Base-by-base conservation (phyloP, 1,140 invertebrate genomes). In the Brachionus rubens region DNA sequence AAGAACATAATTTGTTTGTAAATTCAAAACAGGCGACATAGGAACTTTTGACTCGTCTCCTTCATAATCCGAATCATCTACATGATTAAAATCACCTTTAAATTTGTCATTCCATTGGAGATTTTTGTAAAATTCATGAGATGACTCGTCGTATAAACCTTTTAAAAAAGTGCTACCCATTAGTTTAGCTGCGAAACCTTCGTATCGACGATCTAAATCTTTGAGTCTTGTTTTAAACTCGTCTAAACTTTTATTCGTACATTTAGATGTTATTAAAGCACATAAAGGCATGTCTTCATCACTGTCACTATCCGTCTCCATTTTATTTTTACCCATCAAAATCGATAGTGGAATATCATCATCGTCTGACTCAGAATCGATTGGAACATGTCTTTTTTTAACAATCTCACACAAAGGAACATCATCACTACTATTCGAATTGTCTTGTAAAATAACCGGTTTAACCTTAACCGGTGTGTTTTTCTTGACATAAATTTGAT, bases 151-250 rank as follows among this genome's bases (percentile, higher is more conserved):
- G 24, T 65, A 24, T 14, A 65, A 43, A 43, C 59, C 59, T 43
- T 43, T 43, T 7, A 65, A 65, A 65, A 65, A 65, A n/a, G n/a
- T n/a, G n/a, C n/a, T 24, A 46, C 10, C 19, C 59, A 65, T 26
- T 5, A 43, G 43, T 65, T 43, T n/a, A n/a, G 19, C 43, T 24
- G 12, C 33, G 36, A n/a, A 59, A n/a, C 19, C 36, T 59, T 36
- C 36, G 30, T 59, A 26, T 59, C 33, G 9, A 33, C 14, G 30
- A 6, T 36, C 43, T 41, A 43, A 21, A 65, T 65, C 43, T 65
- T 24, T 24, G 24, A 41, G n/a, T n/a, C n/a, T n/a, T n/a, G n/a
- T n/a, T 65, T 36, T n/a, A 65, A 65, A 43, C 43, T n/a, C 3
- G 26, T 26, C 14, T 43, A 14, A 19, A n/a, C 24, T 10, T 24